Base-by-base conservation (phyloP, 2,888 invertebrate genomes). In the Drosophila recens region DNA sequence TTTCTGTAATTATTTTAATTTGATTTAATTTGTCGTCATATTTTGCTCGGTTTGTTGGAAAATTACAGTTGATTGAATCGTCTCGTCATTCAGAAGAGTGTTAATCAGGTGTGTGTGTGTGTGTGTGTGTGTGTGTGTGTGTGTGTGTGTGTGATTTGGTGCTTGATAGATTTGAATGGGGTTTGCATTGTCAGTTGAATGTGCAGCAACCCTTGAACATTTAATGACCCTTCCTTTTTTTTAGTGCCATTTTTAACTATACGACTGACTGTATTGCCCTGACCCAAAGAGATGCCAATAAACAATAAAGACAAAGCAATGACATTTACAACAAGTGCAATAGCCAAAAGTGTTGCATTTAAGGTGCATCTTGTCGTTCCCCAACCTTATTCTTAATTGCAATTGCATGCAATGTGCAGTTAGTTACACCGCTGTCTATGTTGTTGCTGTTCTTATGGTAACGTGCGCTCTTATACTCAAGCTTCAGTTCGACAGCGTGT, bases 181-280 rank as follows among this genome's bases (percentile, higher is more conserved):
- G 38, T 70, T 79, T 79, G 75, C 76, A 77, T 75, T 77, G 80
- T 77, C 76, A 57, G 76, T 80, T 77, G 34, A 49, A 27, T 77
- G 80, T 61, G 76, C 76, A 77, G 59, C 80, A 67, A 61, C 59
- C 76, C 71, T 75, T 77, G 77, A 71, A 71, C 34, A 57, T 64
- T 70, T 64, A 67, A 77, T 71, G 61, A 34, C 15, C 52, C 38
- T 53, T 66, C 51, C 57, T 34, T 57, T 67, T 67, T 46, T 57
- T 67, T 46, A 70, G 11, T 13, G 57, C 20, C 64, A 61, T 34
- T 43, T 42, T 52, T 53, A 62, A 70, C 46, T 27, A 33, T 27
- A 42, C 42, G 15, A 30, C 23, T 27, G 15, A 30, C 23, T 27
- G 43, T 46, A 43, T 49, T 63, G 40, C 57, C 68, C 48, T 61